Conservation (phyloP, 2,113 vertebrate genomes). For the Axis porcinus region DNA sequence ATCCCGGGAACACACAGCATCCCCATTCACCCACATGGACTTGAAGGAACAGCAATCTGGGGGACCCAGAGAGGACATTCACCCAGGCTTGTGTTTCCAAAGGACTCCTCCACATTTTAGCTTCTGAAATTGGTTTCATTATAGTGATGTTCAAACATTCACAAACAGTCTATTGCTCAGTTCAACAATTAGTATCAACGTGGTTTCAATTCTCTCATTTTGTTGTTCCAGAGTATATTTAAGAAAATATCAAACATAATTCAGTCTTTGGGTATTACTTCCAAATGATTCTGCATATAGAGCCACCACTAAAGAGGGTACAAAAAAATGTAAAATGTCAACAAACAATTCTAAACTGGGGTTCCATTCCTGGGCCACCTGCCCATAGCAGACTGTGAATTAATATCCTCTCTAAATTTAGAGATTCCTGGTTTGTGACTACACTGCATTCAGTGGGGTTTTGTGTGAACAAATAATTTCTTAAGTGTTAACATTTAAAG, state of each 20-base stretch:
- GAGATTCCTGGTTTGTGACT: background rate
- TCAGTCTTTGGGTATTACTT: background rate
- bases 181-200: background rate
- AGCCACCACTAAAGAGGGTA: background rate
- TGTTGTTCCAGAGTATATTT: background rate
- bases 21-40: background rate
- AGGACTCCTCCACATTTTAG: background rate
- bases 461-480: conserved; percentile 19
- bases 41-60: background rate
- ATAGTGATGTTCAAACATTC: background rate
- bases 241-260: background rate
- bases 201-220: background rate
- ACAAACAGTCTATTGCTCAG: background rate
- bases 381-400: background rate
- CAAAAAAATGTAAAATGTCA: background rate
- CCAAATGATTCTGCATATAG: background rate
- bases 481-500: conserved; percentile 55
- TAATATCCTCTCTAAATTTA: conserved; percentile 15
- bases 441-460: background rate
- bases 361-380: background rate
- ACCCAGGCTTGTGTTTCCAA: background rate
- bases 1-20: background rate
- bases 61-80: background rate
- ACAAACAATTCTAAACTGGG: background rate
- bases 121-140: background rate